Conservation (phyloP, 2,888 invertebrate species). For the Nysson spinosus region DNA sequence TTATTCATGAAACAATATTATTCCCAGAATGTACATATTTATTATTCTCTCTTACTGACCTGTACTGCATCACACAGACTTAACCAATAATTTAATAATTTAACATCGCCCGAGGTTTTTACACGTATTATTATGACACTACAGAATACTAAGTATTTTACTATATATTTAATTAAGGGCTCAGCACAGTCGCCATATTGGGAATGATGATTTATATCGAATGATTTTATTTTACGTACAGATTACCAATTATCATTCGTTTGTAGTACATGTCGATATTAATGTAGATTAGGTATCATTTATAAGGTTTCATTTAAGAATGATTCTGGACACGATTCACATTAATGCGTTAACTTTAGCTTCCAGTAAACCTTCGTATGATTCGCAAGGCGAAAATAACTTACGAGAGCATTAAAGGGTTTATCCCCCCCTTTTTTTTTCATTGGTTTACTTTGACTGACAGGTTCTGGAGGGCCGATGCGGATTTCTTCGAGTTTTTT, state of each 20-base stretch:
- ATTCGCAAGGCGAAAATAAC: slow-evolving; percentile 21
- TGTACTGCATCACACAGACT: too few species aligned
- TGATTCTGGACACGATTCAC: slow-evolving; percentile 59
- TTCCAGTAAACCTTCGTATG: slow-evolving; percentile 22
- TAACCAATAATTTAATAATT: too few species aligned
- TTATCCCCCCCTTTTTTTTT: slow-evolving; percentile 38
- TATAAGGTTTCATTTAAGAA: slow-evolving; percentile 22
- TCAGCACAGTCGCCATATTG: too few species aligned
- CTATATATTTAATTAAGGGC: too few species aligned
- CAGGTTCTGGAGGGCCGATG: slow-evolving; percentile 75
- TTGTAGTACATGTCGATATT: not conserved
- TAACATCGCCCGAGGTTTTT: too few species aligned
- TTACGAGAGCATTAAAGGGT: slow-evolving; percentile 44
- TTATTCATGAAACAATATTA: too few species aligned
- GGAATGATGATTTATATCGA: too few species aligned
- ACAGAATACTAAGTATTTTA: too few species aligned
- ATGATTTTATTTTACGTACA: too few species aligned
- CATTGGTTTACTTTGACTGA: slow-evolving; percentile 56
- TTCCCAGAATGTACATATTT: too few species aligned
- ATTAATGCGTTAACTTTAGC: slow-evolving; percentile 28
- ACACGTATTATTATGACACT: too few species aligned
- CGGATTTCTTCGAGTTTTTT: slow-evolving; percentile 64
- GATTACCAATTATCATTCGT: not conserved
- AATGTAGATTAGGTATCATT: slow-evolving; percentile 1
- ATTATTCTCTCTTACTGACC: too few species aligned